Evolutionary conservation across 2,797 vertebrate genomes (phyloP), one percentile per base, ranked within the genome.

Genomic region (Discoglossus pictus): DNA sequence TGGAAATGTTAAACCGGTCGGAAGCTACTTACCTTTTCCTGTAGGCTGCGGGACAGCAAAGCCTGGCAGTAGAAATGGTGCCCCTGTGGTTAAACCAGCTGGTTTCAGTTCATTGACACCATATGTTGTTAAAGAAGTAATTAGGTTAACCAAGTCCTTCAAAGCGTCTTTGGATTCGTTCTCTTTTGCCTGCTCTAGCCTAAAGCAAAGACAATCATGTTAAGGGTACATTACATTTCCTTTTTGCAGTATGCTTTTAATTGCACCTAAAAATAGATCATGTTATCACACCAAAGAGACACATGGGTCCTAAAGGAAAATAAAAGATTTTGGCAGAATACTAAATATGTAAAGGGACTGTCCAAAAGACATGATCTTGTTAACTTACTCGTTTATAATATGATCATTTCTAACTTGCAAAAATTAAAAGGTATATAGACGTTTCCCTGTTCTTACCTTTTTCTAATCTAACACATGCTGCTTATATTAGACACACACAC

Each of bases 141-240:
- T 93, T 88, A 99, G 87, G 86, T 97, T 95, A 53, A 99, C 95
- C 55, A 99, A 88, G 72, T 99, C 96, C 84, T 93, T 98, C 81
- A 99, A 84, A 11, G 94, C 94, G 53, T 98, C 97, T 86, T 94
- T 97, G 7, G 93, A 94, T 76, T 98, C 96, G 5, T 96, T 90
- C 78, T 98, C 96, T 82, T 98, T 98, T 74, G 92, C 93, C 84
- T 98, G 97, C 76, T 99, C 97, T 88, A 99, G 86, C 77, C 97
- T 99, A 86, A 25, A 72, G 74, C 65, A 74, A 34, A 78, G 17
- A 27, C 11, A 40, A 16, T 10, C 1, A 25, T 40, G 36, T 40
- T 40, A 40, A 40, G 3, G 12, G 15, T 53, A 24, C 4, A 5
- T 9, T 54, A 6, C 53, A 75, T 65, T 64, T n/a, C 9, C 34